Conservation (phyloP, 2,888 invertebrate species). For the Melanophora roralis region DNA sequence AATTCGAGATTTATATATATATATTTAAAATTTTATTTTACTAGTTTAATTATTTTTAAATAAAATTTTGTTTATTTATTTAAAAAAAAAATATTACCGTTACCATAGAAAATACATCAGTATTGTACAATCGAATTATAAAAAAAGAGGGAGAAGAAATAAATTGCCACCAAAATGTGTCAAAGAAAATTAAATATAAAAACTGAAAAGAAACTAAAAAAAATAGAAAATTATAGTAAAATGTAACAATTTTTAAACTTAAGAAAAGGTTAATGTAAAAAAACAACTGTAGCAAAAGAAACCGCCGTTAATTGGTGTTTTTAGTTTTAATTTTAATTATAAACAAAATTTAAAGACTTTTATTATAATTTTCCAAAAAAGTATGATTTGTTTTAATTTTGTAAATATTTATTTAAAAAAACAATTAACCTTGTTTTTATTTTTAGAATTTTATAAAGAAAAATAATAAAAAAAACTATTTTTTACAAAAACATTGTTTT, state of each 20-base stretch:
- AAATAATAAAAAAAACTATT: constrained; percentile 25
- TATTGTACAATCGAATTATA: constrained; percentile 55
- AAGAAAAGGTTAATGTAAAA: constrained; percentile 49
- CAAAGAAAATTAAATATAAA: constrained; percentile 39
- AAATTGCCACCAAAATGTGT: constrained; percentile 46
- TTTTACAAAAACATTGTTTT: constrained; percentile 8
- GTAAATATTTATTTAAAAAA: constrained; percentile 43
- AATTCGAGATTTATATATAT: constrained; percentile 65
- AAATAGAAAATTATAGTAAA: constrained; percentile 55
- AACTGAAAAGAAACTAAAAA: constrained; percentile 26
- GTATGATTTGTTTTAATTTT: constrained; percentile 28
- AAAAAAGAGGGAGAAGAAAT: not conserved
- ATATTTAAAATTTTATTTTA: not conserved
- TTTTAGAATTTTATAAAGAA: constrained; percentile 8
- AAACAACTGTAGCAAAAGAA: constrained; percentile 7
- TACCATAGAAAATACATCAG: constrained; percentile 60
- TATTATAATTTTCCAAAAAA: constrained; percentile 25
- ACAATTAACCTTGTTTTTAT: constrained; percentile 25
- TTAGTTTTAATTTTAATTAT: constrained; percentile 37
- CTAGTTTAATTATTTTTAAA: constrained; percentile 30
- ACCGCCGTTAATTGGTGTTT: constrained; percentile 21
- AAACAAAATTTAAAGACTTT: constrained; percentile 33
- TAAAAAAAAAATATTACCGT: constrained; percentile 28
- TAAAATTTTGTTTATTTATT: constrained; percentile 40
- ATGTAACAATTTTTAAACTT: constrained; percentile 19